A percentile compares a stretch with the other conserved stretches of the same genome.
phyloP scores from a whole-genome alignment of 2,888 invertebrate genomes.

The Eupithecia inturbata region DNA sequence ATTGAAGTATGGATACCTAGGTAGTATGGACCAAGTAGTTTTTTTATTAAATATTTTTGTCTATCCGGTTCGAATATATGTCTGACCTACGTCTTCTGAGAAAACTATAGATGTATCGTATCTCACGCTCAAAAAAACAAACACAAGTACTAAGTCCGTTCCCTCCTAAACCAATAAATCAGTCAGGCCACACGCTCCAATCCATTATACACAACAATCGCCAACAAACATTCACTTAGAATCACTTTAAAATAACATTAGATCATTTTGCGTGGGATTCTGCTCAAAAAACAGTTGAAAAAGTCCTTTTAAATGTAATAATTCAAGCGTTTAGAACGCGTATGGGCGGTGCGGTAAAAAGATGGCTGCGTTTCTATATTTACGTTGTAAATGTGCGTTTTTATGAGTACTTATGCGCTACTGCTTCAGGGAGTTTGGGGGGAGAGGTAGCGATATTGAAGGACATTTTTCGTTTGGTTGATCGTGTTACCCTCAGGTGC shows the following conservation, averaged over 20 bases:
- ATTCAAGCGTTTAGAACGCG: slow-evolving; percentile 61
- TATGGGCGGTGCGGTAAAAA: slow-evolving; percentile 63
- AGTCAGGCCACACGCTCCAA: slow-evolving; percentile 34
- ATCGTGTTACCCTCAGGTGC: too few relatives aligned
- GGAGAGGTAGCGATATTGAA: slow-evolving; percentile 46
- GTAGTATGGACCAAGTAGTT: background rate
- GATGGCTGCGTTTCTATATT: slow-evolving; percentile 72
- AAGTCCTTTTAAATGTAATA: slow-evolving; percentile 63
- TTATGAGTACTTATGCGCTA: slow-evolving; percentile 71
- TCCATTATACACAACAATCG: slow-evolving; percentile 50
- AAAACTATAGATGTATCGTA: background rate
- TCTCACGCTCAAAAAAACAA: background rate
- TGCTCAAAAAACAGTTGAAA: slow-evolving; percentile 52
- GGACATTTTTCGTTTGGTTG: too few relatives aligned
- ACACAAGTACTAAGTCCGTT: background rate
- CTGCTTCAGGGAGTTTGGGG: slow-evolving; percentile 47
- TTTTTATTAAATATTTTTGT: background rate
- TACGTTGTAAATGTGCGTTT: slow-evolving; percentile 78
- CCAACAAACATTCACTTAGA: slow-evolving; percentile 53
- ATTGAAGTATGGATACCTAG: too few relatives aligned
- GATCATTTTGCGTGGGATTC: slow-evolving; percentile 45
- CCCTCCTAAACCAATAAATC: slow-evolving; percentile 39
- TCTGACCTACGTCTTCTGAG: background rate
- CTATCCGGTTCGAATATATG: background rate
- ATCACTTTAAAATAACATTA: slow-evolving; percentile 40